Base-by-base conservation (phyloP, 2,113 vertebrate species). In the Meleagris gallopavo region DNA sequence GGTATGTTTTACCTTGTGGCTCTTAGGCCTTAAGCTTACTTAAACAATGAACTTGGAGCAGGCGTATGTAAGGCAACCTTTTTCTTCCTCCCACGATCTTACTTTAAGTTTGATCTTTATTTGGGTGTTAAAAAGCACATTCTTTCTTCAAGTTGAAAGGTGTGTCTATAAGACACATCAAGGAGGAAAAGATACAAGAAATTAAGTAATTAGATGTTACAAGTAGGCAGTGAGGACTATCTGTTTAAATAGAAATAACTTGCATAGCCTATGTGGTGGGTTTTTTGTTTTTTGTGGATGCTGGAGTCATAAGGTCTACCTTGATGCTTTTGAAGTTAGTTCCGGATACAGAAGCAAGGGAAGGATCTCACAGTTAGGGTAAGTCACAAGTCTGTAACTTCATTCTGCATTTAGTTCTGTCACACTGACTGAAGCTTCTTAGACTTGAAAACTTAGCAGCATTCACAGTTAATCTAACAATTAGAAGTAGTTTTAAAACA, bases 281-380 rank as follows among this genome's bases (percentile, higher is more conserved):
- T n/a, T n/a, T 46, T 45, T 43, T 43, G 40, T 10, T 20, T 10
- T 88, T 61, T 55, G 19, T 46, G 75, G 50, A 43, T 92, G 25
- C 38, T 88, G 94, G 93, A 94, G 66, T 76, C 85, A 75, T n/a
- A 64, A 54, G 41, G 71, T 96, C 70, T 95, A 4, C 52, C 12
- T 2, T 32, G 43, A 36, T 74, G 86, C 52, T 91, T 90, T 88
- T 58, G 45, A 90, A 94, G 81, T 88, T 41, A 77, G 0, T 78
- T 93, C 32, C 71, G 67, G 14, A 61, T 77, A 57, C 4, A 7
- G 38, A 93, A 91, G 25, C 25, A 10, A 62, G 52, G 48, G 30
- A 86, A 72, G 34, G 9, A 86, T 94, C 54, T 91, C 32, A 52
- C 21, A 55, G 54, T 75, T 83, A 17, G 3, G 61, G n/a, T 34